Percentiles rank a stretch among this genome's conserved stretches.
Conservation (phyloP, 35 echinoderm and acorn worm genomes). For the Acanthaster planci region DNA sequence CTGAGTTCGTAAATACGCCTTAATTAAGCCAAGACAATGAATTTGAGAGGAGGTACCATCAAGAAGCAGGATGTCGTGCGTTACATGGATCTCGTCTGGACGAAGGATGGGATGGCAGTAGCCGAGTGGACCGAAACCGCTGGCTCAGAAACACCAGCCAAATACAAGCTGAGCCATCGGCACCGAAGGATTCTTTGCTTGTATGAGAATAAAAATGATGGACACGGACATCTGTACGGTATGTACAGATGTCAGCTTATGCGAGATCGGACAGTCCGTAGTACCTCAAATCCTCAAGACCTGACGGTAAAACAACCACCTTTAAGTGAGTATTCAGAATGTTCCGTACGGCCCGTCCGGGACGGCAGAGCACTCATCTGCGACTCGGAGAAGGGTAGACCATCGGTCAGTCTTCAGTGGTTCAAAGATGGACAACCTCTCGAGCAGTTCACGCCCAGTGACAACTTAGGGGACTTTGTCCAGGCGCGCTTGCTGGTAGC, state of each 20-base stretch:
- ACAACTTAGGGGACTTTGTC: background rate
- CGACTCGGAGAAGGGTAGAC: constrained; percentile 7
- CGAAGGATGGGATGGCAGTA: too few relatives aligned
- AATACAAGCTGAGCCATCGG: too few relatives aligned
- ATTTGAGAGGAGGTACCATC: too few relatives aligned
- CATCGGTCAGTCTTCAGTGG: background rate
- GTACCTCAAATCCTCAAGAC: background rate
- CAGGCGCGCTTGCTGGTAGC: background rate
- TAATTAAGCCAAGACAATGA: too few relatives aligned
- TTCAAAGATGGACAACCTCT: background rate
- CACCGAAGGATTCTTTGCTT: background rate
- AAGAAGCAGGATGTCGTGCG: too few relatives aligned
- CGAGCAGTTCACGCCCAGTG: background rate
- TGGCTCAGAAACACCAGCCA: too few relatives aligned
- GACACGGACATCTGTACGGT: background rate
- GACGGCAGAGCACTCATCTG: background rate
- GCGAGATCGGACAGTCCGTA: background rate
- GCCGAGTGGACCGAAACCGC: too few relatives aligned
- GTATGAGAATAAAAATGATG: background rate
- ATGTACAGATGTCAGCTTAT: background rate
- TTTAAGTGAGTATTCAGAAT: background rate
- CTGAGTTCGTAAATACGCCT: too few relatives aligned
- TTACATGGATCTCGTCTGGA: too few relatives aligned
- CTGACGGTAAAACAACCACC: background rate
- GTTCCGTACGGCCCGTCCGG: background rate